Base-by-base conservation (phyloP, 2,888 invertebrate species). In the Smittia aterrima region DNA sequence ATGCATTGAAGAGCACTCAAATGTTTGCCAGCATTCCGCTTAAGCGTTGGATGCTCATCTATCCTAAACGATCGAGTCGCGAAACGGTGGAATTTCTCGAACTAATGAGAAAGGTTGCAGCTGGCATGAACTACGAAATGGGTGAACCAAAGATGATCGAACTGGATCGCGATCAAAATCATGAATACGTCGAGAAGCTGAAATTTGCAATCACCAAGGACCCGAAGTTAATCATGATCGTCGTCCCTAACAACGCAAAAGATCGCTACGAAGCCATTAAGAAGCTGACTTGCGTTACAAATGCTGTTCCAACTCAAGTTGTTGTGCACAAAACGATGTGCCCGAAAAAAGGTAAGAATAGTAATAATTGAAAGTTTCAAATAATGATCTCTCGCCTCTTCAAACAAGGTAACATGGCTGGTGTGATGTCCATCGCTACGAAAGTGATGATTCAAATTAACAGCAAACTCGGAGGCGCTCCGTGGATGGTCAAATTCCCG, bases 361-460 rank as follows among this genome's bases (percentile, higher is more conserved):
- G n/a, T n/a, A n/a, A n/a, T n/a, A n/a, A n/a, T n/a, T n/a, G n/a
- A n/a, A n/a, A n/a, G n/a, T n/a, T n/a, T n/a, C n/a, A n/a, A n/a
- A n/a, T n/a, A n/a, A n/a, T n/a, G n/a, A n/a, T n/a, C n/a, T n/a
- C n/a, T n/a, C n/a, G n/a, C n/a, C n/a, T n/a, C n/a, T n/a, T n/a
- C n/a, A n/a, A n/a, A n/a, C n/a, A n/a, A n/a, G n/a, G n/a, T n/a
- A n/a, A n/a, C n/a, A n/a, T n/a, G n/a, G n/a, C n/a, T n/a, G n/a
- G n/a, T n/a, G n/a, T n/a, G n/a, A 7, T 38, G 38, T 38, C 92
- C 0, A 90, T 97, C 58, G 93, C 93, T 0, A 95, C 95, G 0
- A 98, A 98, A 84, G 89, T 98, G 0, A 93, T 92, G 0, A 92
- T 98, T 18, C 98, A 98, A 80, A 87, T 98, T 77, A 94, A 93